Percentiles rank a stretch among this genome's conserved stretches.
Evolutionary conservation across 2,888 invertebrate species (phyloP).

Genomic region (Trichopria drosophilae): DNA sequence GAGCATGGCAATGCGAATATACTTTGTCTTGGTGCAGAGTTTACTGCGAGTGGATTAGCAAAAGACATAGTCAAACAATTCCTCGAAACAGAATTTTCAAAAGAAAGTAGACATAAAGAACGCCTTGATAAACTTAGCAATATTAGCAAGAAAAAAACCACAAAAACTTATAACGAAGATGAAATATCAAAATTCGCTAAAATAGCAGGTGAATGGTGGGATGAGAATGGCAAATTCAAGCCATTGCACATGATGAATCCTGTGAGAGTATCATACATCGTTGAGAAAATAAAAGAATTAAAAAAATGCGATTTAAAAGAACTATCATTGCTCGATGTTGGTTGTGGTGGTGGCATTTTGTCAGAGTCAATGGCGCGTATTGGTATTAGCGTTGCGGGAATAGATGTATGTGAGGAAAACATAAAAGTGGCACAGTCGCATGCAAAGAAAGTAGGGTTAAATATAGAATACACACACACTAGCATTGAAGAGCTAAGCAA

Average conservation of each 20-base stretch:
- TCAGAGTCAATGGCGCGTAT: constrained; percentile 2
- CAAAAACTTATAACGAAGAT: constrained; percentile 18
- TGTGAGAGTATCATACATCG: constrained; percentile 15
- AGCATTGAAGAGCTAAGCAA: constrained; percentile 16
- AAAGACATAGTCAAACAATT: constrained; percentile 22
- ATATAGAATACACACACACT: constrained; percentile 16
- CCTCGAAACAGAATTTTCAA: constrained; percentile 22
- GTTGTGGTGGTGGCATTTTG: constrained; percentile 21
- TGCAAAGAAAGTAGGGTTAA: constrained; percentile 10
- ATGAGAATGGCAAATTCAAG: constrained; percentile 15
- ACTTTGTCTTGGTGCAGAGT: constrained; percentile 19
- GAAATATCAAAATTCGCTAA: constrained; percentile 19
- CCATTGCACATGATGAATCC: constrained; percentile 18
- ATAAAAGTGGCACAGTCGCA: constrained; percentile 11
- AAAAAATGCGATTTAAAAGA: constrained; percentile 7
- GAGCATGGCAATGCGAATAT: constrained; percentile 23
- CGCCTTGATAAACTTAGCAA: constrained; percentile 19
- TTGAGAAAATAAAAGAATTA: constrained; percentile 13
- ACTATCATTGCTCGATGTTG: constrained; percentile 15
- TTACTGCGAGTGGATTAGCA: constrained; percentile 21
- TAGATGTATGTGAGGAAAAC: constrained; percentile 14
- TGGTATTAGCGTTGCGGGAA: constrained; percentile 17
- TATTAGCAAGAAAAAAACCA: constrained; percentile 9
- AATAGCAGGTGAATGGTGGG: constrained; percentile 15
- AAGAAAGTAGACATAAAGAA: constrained; percentile 21